Conservation (phyloP, 2,797 vertebrate species). For the Enteromius thamalakanensis region DNA sequence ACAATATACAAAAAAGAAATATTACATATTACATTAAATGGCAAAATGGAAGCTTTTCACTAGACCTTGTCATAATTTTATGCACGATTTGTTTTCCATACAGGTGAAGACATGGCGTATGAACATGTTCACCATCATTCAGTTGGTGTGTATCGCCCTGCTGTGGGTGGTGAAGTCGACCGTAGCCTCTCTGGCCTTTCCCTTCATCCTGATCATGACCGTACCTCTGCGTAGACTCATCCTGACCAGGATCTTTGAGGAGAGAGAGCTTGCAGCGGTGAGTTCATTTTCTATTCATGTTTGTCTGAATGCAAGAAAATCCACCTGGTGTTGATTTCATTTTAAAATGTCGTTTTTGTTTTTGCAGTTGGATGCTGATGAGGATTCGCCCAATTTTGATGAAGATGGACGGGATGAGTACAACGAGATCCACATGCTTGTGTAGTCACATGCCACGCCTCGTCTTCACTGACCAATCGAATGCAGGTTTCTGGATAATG, state of each 20-base stretch:
- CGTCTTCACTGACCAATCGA: slow-evolving; percentile 49
- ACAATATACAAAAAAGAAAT: background rate
- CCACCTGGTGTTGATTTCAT: background rate
- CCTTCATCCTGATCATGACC: slow-evolving; percentile 97
- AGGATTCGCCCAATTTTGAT: slow-evolving; percentile 93
- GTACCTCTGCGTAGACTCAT: slow-evolving; percentile 92
- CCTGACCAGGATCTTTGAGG: slow-evolving; percentile 91
- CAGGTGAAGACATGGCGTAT: slow-evolving; percentile 98
- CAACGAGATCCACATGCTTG: slow-evolving; percentile 98
- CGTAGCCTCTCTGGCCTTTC: slow-evolving; percentile 91
- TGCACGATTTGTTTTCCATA: slow-evolving; percentile 44
- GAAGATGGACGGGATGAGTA: slow-evolving; percentile 96
- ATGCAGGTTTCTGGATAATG: slow-evolving; percentile 51
- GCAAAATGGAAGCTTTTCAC: background rate
- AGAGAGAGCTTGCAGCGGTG: slow-evolving; percentile 96
- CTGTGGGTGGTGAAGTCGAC: slow-evolving; percentile 98
- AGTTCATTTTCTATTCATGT: slow-evolving; percentile 50
- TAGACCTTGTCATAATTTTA: background rate
- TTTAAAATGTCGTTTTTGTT: slow-evolving; percentile 42
- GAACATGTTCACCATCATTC: slow-evolving; percentile 97
- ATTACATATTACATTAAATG: background rate
- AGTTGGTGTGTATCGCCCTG: slow-evolving; percentile 90
- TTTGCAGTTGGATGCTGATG: slow-evolving; percentile 90
- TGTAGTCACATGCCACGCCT: slow-evolving; percentile 70
- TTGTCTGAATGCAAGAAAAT: background rate